Percentiles rank a stretch among this genome's conserved stretches.
These are phyloP conservation scores for Napeogenes sylphis DNA, from an alignment of 2,888 invertebrate species.

Conservation along the genomic window DNA sequence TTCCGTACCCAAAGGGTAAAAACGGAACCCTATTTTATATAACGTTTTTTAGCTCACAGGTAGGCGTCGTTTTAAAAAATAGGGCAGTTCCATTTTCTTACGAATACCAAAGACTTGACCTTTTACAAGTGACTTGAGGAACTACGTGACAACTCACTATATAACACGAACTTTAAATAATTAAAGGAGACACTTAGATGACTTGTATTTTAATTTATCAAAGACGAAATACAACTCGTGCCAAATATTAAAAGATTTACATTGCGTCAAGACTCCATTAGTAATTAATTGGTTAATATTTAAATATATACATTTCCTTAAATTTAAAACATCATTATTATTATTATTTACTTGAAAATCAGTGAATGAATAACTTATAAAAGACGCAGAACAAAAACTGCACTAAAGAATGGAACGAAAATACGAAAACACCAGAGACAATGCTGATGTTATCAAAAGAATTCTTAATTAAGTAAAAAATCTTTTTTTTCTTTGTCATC, in stretches of 20 bases:
- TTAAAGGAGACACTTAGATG: neutral
- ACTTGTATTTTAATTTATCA: constrained; percentile 10
- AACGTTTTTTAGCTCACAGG: neutral
- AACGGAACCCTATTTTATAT: too few relatives aligned
- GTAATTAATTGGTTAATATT: too few relatives aligned
- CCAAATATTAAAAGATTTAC: constrained; percentile 19
- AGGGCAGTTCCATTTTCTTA: neutral
- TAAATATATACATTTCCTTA: too few relatives aligned
- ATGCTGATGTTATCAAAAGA: too few relatives aligned
- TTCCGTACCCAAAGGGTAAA: too few relatives aligned
- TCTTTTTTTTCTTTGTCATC: neutral
- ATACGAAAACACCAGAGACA: too few relatives aligned
- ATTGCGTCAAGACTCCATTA: constrained; percentile 8
- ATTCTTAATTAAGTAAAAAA: neutral
- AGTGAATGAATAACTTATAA: too few relatives aligned
- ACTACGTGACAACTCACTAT: neutral
- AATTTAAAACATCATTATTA: too few relatives aligned
- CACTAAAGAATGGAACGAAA: too few relatives aligned
- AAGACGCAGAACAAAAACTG: too few relatives aligned
- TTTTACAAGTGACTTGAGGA: neutral
- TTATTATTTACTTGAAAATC: too few relatives aligned
- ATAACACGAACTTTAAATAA: neutral
- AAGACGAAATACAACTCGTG: constrained; percentile 10
- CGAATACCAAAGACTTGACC: neutral
- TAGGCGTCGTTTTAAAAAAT: neutral